Evolutionary conservation across 2,888 invertebrate species (phyloP).

Genomic region (Patella depressa): DNA sequence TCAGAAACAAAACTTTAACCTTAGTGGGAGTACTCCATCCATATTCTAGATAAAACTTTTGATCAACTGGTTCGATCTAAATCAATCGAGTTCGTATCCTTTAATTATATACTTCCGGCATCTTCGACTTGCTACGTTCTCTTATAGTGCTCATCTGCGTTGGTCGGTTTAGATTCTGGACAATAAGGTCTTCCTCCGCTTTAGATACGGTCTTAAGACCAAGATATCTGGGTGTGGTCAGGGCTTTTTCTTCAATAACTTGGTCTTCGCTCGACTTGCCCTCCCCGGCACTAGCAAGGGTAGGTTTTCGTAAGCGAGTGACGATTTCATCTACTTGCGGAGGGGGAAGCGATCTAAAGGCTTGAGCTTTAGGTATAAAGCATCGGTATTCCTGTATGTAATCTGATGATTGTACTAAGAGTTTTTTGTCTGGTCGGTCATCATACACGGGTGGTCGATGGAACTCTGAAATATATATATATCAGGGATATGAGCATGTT

Average conservation of each 20-base stretch:
- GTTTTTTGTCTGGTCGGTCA: constrained; percentile 44
- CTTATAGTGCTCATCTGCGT: constrained; percentile 52
- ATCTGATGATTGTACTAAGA: constrained; percentile 51
- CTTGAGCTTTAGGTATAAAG: constrained; percentile 58
- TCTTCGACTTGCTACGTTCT: constrained; percentile 21
- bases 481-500: no score
- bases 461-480: constrained; percentile 32
- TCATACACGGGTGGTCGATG: constrained; percentile 30
- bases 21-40: no score
- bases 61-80: no score
- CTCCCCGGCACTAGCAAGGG: constrained; percentile 48
- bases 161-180: constrained; percentile 46
- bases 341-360: constrained; percentile 55
- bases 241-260: constrained; percentile 39
- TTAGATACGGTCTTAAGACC: constrained; percentile 44
- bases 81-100: neutral
- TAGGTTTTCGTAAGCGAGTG: constrained; percentile 44
- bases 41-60: no score
- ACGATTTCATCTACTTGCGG: constrained; percentile 47
- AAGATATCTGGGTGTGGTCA: constrained; percentile 44
- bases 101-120: neutral
- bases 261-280: constrained; percentile 42
- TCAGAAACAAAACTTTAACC: no score
- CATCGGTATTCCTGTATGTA: constrained; percentile 55
- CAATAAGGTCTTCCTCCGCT: constrained; percentile 47